A percentile compares a stretch with the other conserved stretches of the same genome.
phyloP scores from a whole-genome alignment of 2,113 vertebrate genomes.

The Scortum barcoo region DNA sequence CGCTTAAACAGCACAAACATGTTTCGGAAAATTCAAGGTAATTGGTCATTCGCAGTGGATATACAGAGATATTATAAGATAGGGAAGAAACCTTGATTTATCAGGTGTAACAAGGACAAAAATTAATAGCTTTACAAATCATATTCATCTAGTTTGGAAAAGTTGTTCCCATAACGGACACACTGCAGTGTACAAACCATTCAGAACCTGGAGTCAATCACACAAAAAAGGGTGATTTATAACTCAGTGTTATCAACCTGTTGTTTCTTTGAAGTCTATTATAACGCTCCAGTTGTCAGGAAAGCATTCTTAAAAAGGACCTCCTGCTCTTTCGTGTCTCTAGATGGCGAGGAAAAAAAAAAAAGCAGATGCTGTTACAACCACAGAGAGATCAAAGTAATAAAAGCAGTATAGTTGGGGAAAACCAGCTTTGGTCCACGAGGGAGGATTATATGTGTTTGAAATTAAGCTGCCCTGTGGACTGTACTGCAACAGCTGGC shows the following conservation, averaged over 20 bases:
- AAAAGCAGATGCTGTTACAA: conserved; percentile 32
- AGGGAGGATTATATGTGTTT: conserved; percentile 57
- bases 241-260: background rate
- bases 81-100: background rate
- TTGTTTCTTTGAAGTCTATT: background rate
- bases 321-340: conserved; percentile 1
- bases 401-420: conserved; percentile 34
- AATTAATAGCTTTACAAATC: background rate
- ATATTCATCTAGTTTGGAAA: background rate
- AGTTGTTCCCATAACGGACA: background rate
- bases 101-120: background rate
- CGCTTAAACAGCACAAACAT: background rate
- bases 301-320: background rate
- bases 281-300: background rate
- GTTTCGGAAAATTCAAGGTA: background rate
- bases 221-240: background rate
- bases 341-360: background rate
- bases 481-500: conserved; percentile 34
- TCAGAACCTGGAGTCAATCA: background rate
- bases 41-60: background rate
- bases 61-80: background rate
- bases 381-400: conserved; percentile 44
- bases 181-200: background rate
- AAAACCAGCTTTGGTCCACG: conserved; percentile 37
- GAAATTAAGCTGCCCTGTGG: conserved; percentile 55